A percentile compares a stretch with the other conserved stretches of the same genome.
These are phyloP conservation scores for Bombus pascuorum DNA, from an alignment of 1,140 invertebrate species.

Conservation along the genomic window DNA sequence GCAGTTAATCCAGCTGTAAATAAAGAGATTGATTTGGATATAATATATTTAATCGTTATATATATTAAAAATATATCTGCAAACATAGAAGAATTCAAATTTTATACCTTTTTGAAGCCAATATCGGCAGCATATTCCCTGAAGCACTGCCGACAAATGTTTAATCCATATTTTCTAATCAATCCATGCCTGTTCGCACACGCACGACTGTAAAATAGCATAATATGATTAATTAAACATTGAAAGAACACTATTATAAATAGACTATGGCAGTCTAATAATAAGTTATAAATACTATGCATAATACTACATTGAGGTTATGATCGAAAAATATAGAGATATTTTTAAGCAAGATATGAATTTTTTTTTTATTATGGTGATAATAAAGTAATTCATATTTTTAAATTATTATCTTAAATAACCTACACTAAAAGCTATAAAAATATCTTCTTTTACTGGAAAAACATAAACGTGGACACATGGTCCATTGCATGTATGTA, in stretches of 20 bases:
- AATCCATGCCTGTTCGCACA: conserved; percentile 98
- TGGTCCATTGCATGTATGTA: not conserved
- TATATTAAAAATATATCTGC: not conserved
- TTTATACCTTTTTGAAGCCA: conserved; percentile 98
- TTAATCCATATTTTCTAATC: conserved; percentile 98
- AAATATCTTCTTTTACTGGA: not conserved
- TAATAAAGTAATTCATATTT: not conserved
- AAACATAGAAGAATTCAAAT: not conserved
- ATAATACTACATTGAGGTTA: conserved; percentile 50
- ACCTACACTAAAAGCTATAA: not conserved
- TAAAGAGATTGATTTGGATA: not conserved
- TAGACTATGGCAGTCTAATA: not conserved
- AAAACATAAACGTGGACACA: conserved; percentile 2
- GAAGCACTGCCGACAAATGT: conserved; percentile 99
- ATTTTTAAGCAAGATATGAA: not conserved
- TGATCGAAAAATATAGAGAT: not conserved
- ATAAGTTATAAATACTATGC: not conserved
- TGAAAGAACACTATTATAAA: not conserved
- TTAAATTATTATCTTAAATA: not conserved
- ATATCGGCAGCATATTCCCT: conserved; percentile 99
- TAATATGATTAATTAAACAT: not conserved
- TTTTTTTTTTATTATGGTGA: not conserved
- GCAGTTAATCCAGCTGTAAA: conserved; percentile 59
- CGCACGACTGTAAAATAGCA: conserved; percentile 89
- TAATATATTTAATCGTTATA: not conserved